Evolutionary conservation across 1,140 invertebrate species (phyloP).

Genomic region (Whitmania pigra): DNA sequence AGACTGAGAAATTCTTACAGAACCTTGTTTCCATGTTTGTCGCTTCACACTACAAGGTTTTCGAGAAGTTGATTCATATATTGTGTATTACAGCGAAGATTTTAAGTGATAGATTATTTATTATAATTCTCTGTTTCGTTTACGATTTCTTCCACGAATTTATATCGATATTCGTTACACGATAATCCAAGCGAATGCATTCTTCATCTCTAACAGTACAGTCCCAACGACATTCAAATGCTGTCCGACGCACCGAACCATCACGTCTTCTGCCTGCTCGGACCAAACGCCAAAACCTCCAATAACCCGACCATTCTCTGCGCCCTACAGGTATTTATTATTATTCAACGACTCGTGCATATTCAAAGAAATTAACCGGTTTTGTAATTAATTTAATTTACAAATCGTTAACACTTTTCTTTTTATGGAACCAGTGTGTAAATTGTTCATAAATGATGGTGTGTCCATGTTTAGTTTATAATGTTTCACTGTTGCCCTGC

Average conservation of each 20-base stretch:
- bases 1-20: slow-evolving; percentile 86
- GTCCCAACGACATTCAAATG: slow-evolving; percentile 96
- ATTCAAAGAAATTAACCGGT: too few relatives aligned
- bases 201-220: slow-evolving; percentile 54
- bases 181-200: background rate
- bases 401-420: too few relatives aligned
- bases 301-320: slow-evolving; percentile 60
- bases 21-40: slow-evolving; percentile 83
- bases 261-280: slow-evolving; percentile 55
- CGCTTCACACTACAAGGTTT: slow-evolving; percentile 86
- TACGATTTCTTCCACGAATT: too few relatives aligned
- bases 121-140: too few relatives aligned
- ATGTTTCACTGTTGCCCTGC: too few relatives aligned
- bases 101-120: too few relatives aligned
- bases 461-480: too few relatives aligned
- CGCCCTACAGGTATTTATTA: slow-evolving; percentile 74
- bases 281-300: slow-evolving; percentile 50
- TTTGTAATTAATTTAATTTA: too few relatives aligned
- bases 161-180: background rate
- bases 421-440: too few relatives aligned
- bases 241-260: slow-evolving; percentile 96
- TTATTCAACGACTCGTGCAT: too few relatives aligned
- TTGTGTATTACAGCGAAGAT: too few relatives aligned
- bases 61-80: background rate
- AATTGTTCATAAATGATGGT: too few relatives aligned